Conservation (phyloP, 2,797 vertebrate genomes). For the Anguilla marmorata region DNA sequence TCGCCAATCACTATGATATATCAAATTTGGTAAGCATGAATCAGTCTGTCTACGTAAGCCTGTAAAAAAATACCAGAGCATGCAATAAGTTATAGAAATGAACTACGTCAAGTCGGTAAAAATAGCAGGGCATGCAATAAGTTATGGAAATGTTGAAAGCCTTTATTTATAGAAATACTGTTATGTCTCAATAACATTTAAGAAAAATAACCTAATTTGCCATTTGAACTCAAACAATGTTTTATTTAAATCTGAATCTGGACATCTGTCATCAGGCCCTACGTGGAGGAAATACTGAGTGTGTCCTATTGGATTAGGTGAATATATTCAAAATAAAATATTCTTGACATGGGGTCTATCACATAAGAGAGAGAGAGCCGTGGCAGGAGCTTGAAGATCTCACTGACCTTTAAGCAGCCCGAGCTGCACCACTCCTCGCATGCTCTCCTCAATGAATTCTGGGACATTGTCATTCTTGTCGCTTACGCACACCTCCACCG, state of each 20-base stretch:
- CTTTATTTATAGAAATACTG: background rate
- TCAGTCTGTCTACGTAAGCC: background rate
- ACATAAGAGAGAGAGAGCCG: background rate
- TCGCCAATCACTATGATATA: background rate
- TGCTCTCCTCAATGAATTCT: conserved; percentile 67
- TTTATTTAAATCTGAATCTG: background rate
- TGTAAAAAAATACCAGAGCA: background rate
- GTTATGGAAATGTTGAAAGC: background rate
- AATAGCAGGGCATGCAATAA: background rate
- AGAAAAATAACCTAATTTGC: background rate
- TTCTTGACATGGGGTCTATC: background rate
- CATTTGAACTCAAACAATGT: background rate
- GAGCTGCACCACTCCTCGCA: conserved; percentile 73
- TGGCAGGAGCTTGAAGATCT: background rate
- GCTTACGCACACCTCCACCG: conserved; percentile 70
- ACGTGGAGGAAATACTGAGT: background rate
- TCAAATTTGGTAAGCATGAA: background rate
- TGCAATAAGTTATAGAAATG: background rate
- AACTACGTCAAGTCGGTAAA: background rate
- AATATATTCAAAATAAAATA: background rate
- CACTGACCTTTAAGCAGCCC: conserved; percentile 75
- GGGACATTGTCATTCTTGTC: conserved; percentile 80
- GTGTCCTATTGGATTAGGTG: background rate
- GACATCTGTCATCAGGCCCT: background rate
- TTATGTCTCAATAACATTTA: background rate